phyloP scores from a whole-genome alignment of 2,797 vertebrate species.

The Huso huso region DNA sequence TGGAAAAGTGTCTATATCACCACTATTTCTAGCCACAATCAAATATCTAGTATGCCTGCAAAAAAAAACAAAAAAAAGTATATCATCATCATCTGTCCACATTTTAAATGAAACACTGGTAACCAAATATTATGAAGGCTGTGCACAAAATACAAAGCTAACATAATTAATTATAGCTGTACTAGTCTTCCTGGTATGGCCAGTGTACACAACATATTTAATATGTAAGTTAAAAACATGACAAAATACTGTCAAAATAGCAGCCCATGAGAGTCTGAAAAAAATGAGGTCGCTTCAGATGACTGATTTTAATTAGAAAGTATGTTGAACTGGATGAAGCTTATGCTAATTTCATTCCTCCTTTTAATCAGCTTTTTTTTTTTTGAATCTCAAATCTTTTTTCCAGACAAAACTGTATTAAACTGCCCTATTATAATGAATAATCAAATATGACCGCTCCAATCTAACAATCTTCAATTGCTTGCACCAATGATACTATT shows the following conservation, averaged over 20 bases:
- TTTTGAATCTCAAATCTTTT: constrained; percentile 52
- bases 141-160: constrained; percentile 43
- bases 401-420: constrained; percentile 41
- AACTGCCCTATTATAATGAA: constrained; percentile 46
- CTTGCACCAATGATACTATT: constrained; percentile 15
- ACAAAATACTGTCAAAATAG: constrained; percentile 27
- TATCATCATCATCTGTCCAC: constrained; percentile 8
- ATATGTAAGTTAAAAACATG: constrained; percentile 40
- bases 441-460: constrained; percentile 37
- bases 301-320: constrained; percentile 94
- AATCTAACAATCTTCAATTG: constrained; percentile 6
- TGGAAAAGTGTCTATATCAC: background rate
- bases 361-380: constrained; percentile 70
- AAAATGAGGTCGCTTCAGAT: constrained; percentile 77
- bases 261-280: constrained; percentile 52
- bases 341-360: constrained; percentile 85
- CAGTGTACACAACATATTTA: constrained; percentile 49
- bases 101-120: constrained; percentile 42
- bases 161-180: constrained; percentile 57
- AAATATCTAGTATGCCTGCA: background rate
- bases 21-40: background rate
- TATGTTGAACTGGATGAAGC: constrained; percentile 72
- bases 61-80: background rate
- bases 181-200: constrained; percentile 40
- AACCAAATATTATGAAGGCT: constrained; percentile 43